Evolutionary conservation across 2,888 invertebrate genomes (phyloP), one percentile per base, ranked within the genome.

Genomic region (Diabrotica balteata): DNA sequence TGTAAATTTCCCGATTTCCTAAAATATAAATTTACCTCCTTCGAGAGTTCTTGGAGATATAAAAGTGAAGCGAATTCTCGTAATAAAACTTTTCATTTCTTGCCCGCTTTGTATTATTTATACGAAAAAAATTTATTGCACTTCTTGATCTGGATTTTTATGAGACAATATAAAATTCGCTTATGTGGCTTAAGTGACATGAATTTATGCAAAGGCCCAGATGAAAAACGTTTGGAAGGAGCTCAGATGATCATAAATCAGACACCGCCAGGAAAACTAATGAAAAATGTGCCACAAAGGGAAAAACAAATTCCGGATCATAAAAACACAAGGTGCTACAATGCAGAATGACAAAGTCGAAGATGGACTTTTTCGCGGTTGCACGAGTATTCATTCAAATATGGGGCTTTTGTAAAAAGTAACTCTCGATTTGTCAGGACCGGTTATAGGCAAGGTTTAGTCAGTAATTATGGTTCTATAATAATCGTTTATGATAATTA

Each of bases 271-370:
- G 72, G 68, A 68, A 70, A 76, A 75, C 72, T 77, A 76, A 78
- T 78, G 78, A 78, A 78, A 78, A 77, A 78, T 76, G 75, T 76
- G 74, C 72, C 76, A 67, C 73, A 73, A 70, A 71, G 69, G 69
- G 65, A 71, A 74, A 73, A 72, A 73, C 72, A 73, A 73, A 66
- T 68, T 65, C 65, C 66, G 64, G 66, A 69, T 71, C 72, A 64
- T 66, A 62, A 69, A 66, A 71, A 72, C 71, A 71, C 64, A 68
- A 72, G 71, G 71, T 72, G 69, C 54, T 69, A 68, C 68, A 62
- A 59, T 68, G 68, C 63, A 54, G 54, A 54, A 67, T 58, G 46
- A 59, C 54, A 59, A 63, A 57, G 60, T 50, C 59, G 53, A 63
- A 63, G 61, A 54, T 54, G 52, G 46, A 59, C 52, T 59, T 58